Evolutionary conservation across 2,888 invertebrate species (phyloP).

Genomic region (Ferrisia virgata): DNA sequence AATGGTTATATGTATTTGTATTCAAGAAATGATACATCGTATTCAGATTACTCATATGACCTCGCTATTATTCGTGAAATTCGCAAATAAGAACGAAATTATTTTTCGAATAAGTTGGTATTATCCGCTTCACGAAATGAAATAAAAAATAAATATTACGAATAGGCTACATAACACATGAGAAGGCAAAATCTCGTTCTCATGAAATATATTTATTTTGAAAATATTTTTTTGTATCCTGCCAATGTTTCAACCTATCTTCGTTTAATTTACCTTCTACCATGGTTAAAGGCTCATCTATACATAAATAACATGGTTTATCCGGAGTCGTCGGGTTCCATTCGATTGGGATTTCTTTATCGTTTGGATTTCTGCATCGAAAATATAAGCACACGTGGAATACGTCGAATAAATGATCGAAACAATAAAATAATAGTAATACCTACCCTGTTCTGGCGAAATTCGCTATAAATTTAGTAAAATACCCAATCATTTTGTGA

Average conservation of each 20-base stretch:
- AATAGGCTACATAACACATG: too few species aligned
- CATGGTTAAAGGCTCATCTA: neutral
- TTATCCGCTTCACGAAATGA: too few species aligned
- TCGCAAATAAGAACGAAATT: too few species aligned
- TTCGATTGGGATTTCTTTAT: neutral
- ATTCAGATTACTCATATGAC: too few species aligned
- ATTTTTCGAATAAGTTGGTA: too few species aligned
- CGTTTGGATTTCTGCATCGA: slow-evolving; percentile 37
- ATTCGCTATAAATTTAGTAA: neutral
- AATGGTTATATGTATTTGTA: too few species aligned
- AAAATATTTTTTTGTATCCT: neutral
- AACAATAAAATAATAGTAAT: neutral
- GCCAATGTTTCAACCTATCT: neutral
- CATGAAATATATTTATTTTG: neutral
- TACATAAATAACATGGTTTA: neutral
- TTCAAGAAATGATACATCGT: too few species aligned
- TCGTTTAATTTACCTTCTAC: neutral
- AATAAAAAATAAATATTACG: too few species aligned
- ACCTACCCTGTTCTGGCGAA: slow-evolving; percentile 22
- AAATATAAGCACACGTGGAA: too few species aligned
- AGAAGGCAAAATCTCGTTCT: too few species aligned
- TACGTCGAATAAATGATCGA: neutral
- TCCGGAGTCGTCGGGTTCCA: slow-evolving; percentile 15
- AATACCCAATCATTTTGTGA: neutral
- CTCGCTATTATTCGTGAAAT: too few species aligned